Conservation (phyloP, 2,888 invertebrate species). For the Ferrisia virgata region DNA sequence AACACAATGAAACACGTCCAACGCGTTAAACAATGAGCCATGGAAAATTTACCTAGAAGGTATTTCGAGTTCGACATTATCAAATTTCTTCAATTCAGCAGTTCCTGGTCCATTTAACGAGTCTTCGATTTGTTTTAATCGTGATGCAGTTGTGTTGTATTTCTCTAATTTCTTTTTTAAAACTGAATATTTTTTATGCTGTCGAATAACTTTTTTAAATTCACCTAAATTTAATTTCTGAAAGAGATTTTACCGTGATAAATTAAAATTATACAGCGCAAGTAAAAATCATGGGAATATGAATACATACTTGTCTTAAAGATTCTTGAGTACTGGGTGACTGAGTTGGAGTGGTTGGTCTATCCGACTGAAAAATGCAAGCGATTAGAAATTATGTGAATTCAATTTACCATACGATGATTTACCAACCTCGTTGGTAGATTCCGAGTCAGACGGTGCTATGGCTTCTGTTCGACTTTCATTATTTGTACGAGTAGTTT, state of each 20-base stretch:
- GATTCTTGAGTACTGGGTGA: constrained; percentile 40
- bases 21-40: not conserved
- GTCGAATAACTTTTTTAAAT: constrained; percentile 64
- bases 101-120: constrained; percentile 57
- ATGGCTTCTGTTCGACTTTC: not conserved
- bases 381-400: not conserved
- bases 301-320: constrained; percentile 45
- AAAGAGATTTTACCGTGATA: not conserved
- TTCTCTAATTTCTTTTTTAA: constrained; percentile 65
- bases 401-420: not conserved
- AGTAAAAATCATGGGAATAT: not conserved
- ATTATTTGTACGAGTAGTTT: not conserved
- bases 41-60: constrained; percentile 63
- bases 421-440: not conserved
- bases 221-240: constrained; percentile 67
- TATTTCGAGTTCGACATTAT: constrained; percentile 53
- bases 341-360: constrained; percentile 43
- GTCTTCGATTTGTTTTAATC: constrained; percentile 64
- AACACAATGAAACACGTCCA: not conserved
- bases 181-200: constrained; percentile 51
- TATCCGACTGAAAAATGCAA: not conserved
- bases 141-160: constrained; percentile 65
- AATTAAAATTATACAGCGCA: not conserved
- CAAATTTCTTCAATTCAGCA: constrained; percentile 10
- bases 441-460: not conserved